A percentile compares a stretch with the other conserved stretches of the same genome.
Conservation (phyloP, 2,113 vertebrate genomes). For the Psophia crepitans region DNA sequence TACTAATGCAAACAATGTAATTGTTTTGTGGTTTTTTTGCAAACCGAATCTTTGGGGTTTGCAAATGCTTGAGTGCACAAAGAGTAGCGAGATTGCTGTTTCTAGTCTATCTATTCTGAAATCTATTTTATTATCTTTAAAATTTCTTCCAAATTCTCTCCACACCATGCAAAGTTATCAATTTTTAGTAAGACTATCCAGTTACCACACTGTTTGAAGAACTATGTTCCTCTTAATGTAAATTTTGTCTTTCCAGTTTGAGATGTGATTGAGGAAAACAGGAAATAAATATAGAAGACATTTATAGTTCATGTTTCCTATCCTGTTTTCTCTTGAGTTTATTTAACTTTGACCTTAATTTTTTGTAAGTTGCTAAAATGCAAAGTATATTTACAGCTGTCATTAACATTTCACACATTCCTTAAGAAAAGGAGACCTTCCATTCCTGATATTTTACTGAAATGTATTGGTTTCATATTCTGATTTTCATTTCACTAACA, state of each 20-base stretch:
- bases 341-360: background rate
- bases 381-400: background rate
- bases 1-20: background rate
- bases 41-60: background rate
- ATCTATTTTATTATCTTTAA: background rate
- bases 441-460: background rate
- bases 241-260: background rate
- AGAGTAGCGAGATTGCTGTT: background rate
- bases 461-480: background rate
- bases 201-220: background rate
- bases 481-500: background rate
- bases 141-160: background rate
- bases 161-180: background rate
- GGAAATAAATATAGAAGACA: background rate
- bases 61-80: background rate
- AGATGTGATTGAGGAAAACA: background rate
- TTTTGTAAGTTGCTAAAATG: background rate
- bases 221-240: background rate
- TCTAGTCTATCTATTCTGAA: background rate
- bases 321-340: background rate
- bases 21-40: background rate
- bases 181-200: background rate
- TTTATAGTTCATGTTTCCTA: background rate
- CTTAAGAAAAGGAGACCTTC: background rate
- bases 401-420: background rate